Conservation (phyloP, 1,140 invertebrate genomes). For the Megalonaias nervosa region DNA sequence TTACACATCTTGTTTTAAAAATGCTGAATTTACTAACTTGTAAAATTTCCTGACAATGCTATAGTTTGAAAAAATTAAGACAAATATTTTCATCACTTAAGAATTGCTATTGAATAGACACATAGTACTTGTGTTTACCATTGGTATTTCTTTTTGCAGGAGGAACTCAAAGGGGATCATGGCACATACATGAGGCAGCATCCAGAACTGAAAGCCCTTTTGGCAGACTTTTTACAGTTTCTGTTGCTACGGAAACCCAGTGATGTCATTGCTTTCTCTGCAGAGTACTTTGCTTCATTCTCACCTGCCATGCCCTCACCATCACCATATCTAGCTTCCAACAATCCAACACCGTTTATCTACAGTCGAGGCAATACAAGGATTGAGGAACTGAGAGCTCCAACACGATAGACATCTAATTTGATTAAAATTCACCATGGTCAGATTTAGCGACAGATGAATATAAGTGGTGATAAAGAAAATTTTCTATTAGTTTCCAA, state of each 20-base stretch:
- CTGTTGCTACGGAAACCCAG: slow-evolving; percentile 70
- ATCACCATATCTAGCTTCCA: slow-evolving; percentile 61
- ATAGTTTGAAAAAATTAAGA: neutral
- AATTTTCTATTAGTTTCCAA: too few species aligned
- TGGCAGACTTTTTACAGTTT: slow-evolving; percentile 71
- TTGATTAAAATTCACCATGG: neutral
- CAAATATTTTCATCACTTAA: neutral
- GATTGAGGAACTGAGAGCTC: slow-evolving; percentile 60
- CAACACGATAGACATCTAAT: slow-evolving; percentile 45
- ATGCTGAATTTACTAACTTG: neutral
- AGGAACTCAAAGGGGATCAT: slow-evolving; percentile 68
- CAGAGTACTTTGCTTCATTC: slow-evolving; percentile 71
- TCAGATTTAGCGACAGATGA: neutral
- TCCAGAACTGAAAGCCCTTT: slow-evolving; percentile 68
- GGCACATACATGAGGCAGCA: slow-evolving; percentile 67
- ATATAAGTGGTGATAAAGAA: too few species aligned
- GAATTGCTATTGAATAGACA: neutral
- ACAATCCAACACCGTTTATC: slow-evolving; percentile 62
- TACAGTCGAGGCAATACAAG: slow-evolving; percentile 64
- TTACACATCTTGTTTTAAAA: too few species aligned
- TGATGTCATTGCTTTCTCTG: slow-evolving; percentile 68
- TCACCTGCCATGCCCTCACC: slow-evolving; percentile 60
- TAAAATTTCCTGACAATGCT: too few species aligned
- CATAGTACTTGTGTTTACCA: neutral
- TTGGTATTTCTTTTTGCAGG: slow-evolving; percentile 49